Evolutionary conservation across 1,140 invertebrate genomes (phyloP), one percentile per base, ranked within the genome.

Genomic region (Penaeus indicus): DNA sequence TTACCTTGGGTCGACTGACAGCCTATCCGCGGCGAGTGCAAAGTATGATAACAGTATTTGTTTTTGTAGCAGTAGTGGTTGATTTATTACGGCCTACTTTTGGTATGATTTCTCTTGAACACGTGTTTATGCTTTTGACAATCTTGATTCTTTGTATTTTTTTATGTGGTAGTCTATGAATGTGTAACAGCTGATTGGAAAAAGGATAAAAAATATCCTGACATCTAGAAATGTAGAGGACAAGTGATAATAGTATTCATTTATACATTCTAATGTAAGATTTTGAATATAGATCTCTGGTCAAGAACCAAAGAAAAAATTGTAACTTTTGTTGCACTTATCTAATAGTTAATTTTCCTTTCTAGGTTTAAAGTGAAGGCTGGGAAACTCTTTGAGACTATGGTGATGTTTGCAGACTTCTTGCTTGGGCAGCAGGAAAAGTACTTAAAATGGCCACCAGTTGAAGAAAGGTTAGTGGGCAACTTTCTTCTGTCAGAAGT

Each of bases 1-100:
- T 67, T 84, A 84, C 63, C 82, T 84, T 22, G 82, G 82, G 21
- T 84, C 82, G 47, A 18, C 42, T 54, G 82, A 84, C 10, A 69
- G 21, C 47, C 42, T 72, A 16, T 38, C 62, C 1, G 13, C n/a
- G 60, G 82, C 82, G 16, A 84, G 82, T 84, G 38, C 82, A 1
- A 84, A 47, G 82, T 84, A 72, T 42, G 42, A 10, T 8, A 38
- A 32, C 8, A 10, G n/a, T 18, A 21, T n/a, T 47, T 42, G 38
- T 19, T 77, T 27, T 27, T 21, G 13, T 38, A 25, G 19, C 8
- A 78, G 19, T 25, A 78, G 19, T 78, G 7, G 5, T 8, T 22
- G 19, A 21, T 21, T 21, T 5, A 25, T 10, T 78, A 22, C 21
- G 11, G 38, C 7, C n/a, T 0, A 78, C 10, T 27, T 27, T 7